Conservation (phyloP, 2,113 vertebrate genomes). For the Loxodonta africana region DNA sequence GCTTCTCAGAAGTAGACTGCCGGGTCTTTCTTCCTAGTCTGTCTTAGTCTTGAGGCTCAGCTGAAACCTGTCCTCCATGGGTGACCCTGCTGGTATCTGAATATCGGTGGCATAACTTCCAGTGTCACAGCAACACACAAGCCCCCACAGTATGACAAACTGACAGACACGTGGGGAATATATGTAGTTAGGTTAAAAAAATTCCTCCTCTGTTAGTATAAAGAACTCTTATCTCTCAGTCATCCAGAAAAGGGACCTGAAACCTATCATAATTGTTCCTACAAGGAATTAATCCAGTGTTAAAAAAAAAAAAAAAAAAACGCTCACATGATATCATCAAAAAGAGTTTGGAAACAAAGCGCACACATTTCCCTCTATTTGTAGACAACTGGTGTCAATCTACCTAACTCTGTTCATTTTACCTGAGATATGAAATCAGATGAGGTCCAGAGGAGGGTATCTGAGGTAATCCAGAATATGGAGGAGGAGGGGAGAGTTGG, state of each 20-base stretch:
- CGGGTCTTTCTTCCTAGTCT: too few relatives aligned
- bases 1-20: too few relatives aligned
- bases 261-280: neutral
- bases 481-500: neutral
- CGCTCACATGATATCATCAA: neutral
- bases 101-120: too few relatives aligned
- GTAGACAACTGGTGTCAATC: neutral
- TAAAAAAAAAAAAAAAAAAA: too few relatives aligned
- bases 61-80: too few relatives aligned
- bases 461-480: neutral
- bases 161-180: neutral
- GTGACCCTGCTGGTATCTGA: too few relatives aligned
- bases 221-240: neutral
- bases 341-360: constrained; percentile 49
- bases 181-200: neutral
- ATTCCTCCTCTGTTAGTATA: neutral
- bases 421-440: constrained; percentile 23
- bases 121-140: too few relatives aligned
- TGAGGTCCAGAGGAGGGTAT: constrained; percentile 9
- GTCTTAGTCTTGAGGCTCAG: too few relatives aligned
- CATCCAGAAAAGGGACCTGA: constrained; percentile 14
- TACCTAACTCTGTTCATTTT: constrained; percentile 50
- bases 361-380: constrained; percentile 51
- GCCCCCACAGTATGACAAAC: too few relatives aligned
- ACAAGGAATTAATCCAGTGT: neutral